These are phyloP conservation scores for Panzeria rudis DNA, from an alignment of 2,888 invertebrate species.

Conservation along the genomic window DNA sequence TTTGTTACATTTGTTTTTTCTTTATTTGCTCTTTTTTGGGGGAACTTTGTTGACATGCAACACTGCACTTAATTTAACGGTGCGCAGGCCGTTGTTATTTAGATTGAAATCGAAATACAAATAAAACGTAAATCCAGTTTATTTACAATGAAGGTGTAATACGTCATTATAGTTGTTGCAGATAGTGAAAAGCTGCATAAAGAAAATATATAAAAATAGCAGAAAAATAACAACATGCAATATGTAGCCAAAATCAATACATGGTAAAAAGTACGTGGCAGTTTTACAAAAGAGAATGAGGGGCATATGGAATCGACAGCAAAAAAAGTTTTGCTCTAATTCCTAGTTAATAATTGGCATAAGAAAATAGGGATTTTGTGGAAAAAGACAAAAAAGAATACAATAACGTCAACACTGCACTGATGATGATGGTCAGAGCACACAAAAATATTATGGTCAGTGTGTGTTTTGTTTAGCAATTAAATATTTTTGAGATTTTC, in stretches of 20 bases:
- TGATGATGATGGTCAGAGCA: conserved; percentile 17
- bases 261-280: background rate
- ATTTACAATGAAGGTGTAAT: conserved; percentile 54
- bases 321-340: conserved; percentile 67
- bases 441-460: background rate
- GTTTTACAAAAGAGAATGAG: background rate
- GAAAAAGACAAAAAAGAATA: background rate
- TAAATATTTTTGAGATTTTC: conserved; percentile 42
- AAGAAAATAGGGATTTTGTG: conserved; percentile 30
- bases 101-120: conserved; percentile 23
- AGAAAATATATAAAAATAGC: background rate
- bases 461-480: conserved; percentile 21
- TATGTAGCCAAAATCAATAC: conserved; percentile 65
- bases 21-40: conserved; percentile 2
- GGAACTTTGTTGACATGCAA: conserved; percentile 60
- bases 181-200: conserved; percentile 6
- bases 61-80: conserved; percentile 59
- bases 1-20: conserved; percentile 25
- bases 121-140: conserved; percentile 52
- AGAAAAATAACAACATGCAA: conserved; percentile 58
- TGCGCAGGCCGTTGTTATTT: conserved; percentile 35
- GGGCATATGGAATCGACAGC: conserved; percentile 16
- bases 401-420: background rate
- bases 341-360: conserved; percentile 41
- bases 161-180: conserved; percentile 42